Conservation (phyloP, 1,140 invertebrate species). For the Aplysia californica region DNA sequence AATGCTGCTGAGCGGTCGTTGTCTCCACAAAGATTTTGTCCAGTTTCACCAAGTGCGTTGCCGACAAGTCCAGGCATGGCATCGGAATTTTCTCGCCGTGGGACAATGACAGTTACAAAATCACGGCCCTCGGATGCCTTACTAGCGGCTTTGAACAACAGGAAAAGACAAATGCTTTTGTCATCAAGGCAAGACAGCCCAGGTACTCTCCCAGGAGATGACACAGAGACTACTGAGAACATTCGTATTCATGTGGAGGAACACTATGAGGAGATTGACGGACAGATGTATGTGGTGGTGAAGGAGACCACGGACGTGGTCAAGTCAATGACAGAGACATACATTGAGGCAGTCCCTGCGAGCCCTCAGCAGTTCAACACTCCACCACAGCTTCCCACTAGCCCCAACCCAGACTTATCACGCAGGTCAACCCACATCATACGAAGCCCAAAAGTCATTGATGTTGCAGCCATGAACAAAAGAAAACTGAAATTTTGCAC, state of each 20-base stretch:
- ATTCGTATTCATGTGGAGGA: slow-evolving; percentile 7
- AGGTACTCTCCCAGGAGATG: not conserved
- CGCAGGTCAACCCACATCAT: slow-evolving; percentile 55
- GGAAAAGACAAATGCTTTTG: not conserved
- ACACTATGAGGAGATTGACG: slow-evolving; percentile 16
- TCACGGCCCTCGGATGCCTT: slow-evolving; percentile 52
- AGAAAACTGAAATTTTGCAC: not conserved
- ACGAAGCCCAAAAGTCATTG: slow-evolving; percentile 47
- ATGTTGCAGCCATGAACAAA: slow-evolving; percentile 24
- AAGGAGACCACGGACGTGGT: slow-evolving; percentile 10
- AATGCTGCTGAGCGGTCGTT: not conserved
- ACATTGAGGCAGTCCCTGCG: not conserved
- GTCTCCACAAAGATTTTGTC: slow-evolving; percentile 18
- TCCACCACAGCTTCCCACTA: slow-evolving; percentile 45
- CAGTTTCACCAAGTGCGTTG: slow-evolving; percentile 37
- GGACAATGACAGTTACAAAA: slow-evolving; percentile 53
- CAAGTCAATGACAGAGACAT: slow-evolving; percentile 22
- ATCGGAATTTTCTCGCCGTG: slow-evolving; percentile 30
- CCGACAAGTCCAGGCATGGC: slow-evolving; percentile 29
- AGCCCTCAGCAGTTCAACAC: slow-evolving; percentile 30
- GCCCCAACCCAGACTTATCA: slow-evolving; percentile 43
- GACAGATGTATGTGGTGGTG: slow-evolving; percentile 15
- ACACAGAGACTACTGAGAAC: not conserved
- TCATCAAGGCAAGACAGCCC: not conserved
- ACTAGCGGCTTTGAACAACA: slow-evolving; percentile 30